These are phyloP conservation scores for Drosophila gaucha DNA, from an alignment of 2,888 invertebrate species.

Conservation along the genomic window DNA sequence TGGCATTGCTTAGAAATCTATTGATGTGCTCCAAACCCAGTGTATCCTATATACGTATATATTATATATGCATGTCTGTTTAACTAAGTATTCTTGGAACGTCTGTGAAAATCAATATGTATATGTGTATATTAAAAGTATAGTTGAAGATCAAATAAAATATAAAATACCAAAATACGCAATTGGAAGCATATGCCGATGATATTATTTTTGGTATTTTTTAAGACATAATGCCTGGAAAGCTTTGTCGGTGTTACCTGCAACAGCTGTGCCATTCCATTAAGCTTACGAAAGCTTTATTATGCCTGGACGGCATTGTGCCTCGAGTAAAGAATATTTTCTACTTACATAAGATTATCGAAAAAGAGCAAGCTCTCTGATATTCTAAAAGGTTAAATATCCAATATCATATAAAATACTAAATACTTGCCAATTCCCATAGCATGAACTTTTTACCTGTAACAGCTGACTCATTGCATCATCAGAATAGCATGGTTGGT, in stretches of 20 bases:
- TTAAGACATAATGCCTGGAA: conserved; percentile 27
- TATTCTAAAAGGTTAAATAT: too few species aligned
- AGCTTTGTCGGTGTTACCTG: neutral
- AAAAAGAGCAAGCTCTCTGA: neutral
- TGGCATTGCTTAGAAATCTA: conserved; percentile 25
- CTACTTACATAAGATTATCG: neutral
- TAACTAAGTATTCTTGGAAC: conserved; percentile 56
- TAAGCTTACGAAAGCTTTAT: conserved; percentile 10
- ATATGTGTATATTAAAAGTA: conserved; percentile 52
- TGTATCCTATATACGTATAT: conserved; percentile 14
- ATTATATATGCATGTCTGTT: conserved; percentile 51
- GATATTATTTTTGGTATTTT: conserved; percentile 27
- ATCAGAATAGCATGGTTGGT: conserved; percentile 11
- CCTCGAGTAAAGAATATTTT: neutral
- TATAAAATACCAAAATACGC: conserved; percentile 24
- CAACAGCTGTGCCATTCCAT: conserved; percentile 26
- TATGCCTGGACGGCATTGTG: neutral
- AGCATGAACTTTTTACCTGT: too few species aligned
- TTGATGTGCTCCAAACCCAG: conserved; percentile 33
- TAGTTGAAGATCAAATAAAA: conserved; percentile 61
- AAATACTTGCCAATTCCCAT: too few species aligned
- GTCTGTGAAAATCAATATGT: conserved; percentile 67
- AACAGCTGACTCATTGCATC: conserved; percentile 16
- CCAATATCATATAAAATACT: too few species aligned
- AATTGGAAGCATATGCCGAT: too few species aligned